A percentile compares a stretch with the other conserved stretches of the same genome.
phyloP scores from a whole-genome alignment of 2,797 vertebrate genomes.

The Nyctibius grandis region DNA sequence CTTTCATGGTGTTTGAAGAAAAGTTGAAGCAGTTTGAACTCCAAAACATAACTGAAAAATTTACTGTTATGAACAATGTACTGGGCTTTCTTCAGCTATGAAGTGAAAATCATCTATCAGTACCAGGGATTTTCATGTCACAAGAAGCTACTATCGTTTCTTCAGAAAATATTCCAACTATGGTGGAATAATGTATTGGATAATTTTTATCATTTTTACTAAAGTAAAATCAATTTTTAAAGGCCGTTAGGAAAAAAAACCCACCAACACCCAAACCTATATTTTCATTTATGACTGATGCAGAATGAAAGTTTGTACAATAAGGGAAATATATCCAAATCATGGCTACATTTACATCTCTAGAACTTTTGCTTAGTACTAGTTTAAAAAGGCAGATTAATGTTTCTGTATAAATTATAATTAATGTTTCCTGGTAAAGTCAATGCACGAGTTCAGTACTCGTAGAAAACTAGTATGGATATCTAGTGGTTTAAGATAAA shows the following conservation, averaged over 20 bases:
- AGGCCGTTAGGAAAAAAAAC: rapidly evolving
- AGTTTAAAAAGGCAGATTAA: background rate
- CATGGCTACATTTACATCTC: background rate
- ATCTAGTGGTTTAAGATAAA: background rate
- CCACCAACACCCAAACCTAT: rapidly evolving
- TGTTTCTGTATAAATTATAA: background rate
- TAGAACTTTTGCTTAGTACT: background rate
- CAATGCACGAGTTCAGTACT: background rate
- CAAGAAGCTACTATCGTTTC: background rate
- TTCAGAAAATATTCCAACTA: background rate
- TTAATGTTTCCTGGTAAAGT: background rate
- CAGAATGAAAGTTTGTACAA: background rate
- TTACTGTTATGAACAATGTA: background rate
- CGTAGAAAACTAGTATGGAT: background rate
- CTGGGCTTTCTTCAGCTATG: background rate
- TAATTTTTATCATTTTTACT: background rate
- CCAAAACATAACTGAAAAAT: background rate
- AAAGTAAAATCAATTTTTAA: background rate
- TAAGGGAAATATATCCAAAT: background rate
- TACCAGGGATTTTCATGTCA: background rate
- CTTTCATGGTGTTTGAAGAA: background rate
- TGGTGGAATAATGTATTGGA: background rate
- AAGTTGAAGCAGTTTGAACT: background rate
- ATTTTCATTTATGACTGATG: background rate
- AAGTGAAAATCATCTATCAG: background rate